Base-by-base conservation (phyloP, 2,797 vertebrate genomes). In the Sebastes kiyomatsui region DNA sequence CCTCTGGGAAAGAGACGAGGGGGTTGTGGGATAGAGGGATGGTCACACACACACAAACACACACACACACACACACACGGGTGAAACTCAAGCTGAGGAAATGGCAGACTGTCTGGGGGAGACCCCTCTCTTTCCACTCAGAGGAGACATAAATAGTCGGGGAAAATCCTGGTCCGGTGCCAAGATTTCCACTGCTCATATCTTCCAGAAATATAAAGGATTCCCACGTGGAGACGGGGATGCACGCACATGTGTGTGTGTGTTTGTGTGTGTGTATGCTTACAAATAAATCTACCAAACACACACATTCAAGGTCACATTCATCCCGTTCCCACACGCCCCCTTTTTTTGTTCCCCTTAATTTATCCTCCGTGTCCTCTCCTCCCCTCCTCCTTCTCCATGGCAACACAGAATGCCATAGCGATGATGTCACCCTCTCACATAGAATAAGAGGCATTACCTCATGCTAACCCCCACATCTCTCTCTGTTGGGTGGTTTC, bases 361-460 rank as follows among this genome's bases (percentile, higher is more conserved):
- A 49, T 76, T 80, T 30, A 66, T 60, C 75, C 27, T 2, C 25
- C 42, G 1, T 46, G 27, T 33, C 46, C 55, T 20, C 35, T 7
- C 46, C 22, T 52, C 61, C 20, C 72, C 62, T 55, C 72, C 81
- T 56, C 62, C 61, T 46, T 85, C 74, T 13, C 89, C 87, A 85
- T 79, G 84, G 92, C 67, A 80, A 91, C 88, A 28, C 8, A 73
- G 81, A 87, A 95, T 94, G 90, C 93, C 93, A 94, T 62, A 71
- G 22, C 5, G 1, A 92, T 95, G 94, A 96, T 92, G 93, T 95
- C 95, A 95, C 81, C 87, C 64, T 74, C 65, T 52, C 69, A 18
- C 69, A 84, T 60, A 79, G 23, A 61, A 81, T 20, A 54, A 71
- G 77, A 87, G 66, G 64, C 85, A 93, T 94, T 88, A 95, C 90